Conservation (phyloP, 2,113 vertebrate species). For the Melanostigma gelatinosum region DNA sequence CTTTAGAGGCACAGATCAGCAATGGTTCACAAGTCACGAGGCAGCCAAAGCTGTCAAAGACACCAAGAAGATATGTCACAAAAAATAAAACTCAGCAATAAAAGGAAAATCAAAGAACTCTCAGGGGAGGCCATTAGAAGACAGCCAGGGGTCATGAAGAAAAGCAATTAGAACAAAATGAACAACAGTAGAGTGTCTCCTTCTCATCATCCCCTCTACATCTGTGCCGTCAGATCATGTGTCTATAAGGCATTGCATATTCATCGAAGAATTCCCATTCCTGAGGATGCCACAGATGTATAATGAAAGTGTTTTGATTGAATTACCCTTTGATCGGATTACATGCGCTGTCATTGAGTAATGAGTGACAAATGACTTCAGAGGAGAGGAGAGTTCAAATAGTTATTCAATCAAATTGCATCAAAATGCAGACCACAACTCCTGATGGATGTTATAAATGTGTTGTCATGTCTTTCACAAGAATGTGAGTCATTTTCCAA, state of each 20-base stretch:
- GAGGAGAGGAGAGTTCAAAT: not conserved
- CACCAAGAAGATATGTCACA: not conserved
- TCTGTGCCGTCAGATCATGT: slow-evolving; percentile 18
- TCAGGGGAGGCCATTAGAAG: not conserved
- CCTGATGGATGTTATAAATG: slow-evolving; percentile 8
- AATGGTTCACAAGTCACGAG: not conserved
- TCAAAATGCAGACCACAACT: slow-evolving; percentile 16
- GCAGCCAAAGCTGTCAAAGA: not conserved
- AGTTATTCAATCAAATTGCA: slow-evolving; percentile 16
- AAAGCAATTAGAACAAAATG: not conserved
- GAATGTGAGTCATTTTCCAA: slow-evolving; percentile 57
- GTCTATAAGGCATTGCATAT: slow-evolving; percentile 8
- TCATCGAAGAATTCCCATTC: slow-evolving; percentile 19
- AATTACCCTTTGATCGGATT: slow-evolving; percentile 44
- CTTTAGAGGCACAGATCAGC: not conserved
- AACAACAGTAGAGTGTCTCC: not conserved
- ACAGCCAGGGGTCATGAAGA: not conserved
- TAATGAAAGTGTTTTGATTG: slow-evolving; percentile 42
- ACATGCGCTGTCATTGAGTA: not conserved
- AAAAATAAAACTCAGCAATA: slow-evolving; percentile 2
- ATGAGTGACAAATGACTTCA: slow-evolving; percentile 29
- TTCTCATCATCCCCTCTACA: not conserved
- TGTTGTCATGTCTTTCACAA: slow-evolving; percentile 32
- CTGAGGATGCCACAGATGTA: slow-evolving; percentile 22
- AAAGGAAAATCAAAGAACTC: not conserved